phyloP scores from a whole-genome alignment of 2,113 vertebrate species.

The Bothrops jararaca region DNA sequence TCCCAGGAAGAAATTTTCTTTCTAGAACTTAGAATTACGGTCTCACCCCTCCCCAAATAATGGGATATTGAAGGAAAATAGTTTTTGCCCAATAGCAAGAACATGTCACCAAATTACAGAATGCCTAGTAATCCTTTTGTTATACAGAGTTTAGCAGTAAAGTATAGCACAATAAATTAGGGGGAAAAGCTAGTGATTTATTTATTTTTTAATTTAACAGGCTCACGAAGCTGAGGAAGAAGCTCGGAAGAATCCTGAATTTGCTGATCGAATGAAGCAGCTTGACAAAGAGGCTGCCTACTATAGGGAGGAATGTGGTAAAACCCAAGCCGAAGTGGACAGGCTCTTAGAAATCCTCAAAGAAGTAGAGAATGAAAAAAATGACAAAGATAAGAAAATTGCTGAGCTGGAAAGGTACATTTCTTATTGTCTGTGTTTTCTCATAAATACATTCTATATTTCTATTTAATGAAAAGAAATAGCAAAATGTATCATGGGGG shows the following conservation, averaged over 20 bases:
- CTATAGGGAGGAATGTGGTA: conserved; percentile 88
- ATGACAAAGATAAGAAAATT: conserved; percentile 90
- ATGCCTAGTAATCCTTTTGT: conserved; percentile 70
- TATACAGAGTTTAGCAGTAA: conserved; percentile 34
- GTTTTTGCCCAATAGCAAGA: background rate
- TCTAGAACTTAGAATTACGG: background rate
- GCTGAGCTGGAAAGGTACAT: conserved; percentile 91
- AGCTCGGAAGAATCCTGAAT: conserved; percentile 82
- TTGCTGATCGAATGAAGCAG: conserved; percentile 84
- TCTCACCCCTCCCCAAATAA: background rate
- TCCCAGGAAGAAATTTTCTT: background rate
- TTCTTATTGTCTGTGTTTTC: conserved; percentile 30
- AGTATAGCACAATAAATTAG: conserved; percentile 19
- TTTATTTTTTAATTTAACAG: conserved; percentile 59
- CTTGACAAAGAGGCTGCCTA: conserved; percentile 91
- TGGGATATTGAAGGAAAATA: background rate
- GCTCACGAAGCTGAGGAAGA: conserved; percentile 84
- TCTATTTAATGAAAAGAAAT: background rate
- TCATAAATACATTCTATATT: conserved; percentile 25
- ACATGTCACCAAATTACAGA: conserved; percentile 51
- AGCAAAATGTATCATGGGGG: background rate
- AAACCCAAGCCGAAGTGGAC: conserved; percentile 89
- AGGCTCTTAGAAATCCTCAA: conserved; percentile 87
- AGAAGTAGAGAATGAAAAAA: conserved; percentile 88
- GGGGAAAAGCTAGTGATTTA: conserved; percentile 43